Evolutionary conservation across 2,113 vertebrate genomes (phyloP).

Genomic region (Brachypodius melanocephalos): DNA sequence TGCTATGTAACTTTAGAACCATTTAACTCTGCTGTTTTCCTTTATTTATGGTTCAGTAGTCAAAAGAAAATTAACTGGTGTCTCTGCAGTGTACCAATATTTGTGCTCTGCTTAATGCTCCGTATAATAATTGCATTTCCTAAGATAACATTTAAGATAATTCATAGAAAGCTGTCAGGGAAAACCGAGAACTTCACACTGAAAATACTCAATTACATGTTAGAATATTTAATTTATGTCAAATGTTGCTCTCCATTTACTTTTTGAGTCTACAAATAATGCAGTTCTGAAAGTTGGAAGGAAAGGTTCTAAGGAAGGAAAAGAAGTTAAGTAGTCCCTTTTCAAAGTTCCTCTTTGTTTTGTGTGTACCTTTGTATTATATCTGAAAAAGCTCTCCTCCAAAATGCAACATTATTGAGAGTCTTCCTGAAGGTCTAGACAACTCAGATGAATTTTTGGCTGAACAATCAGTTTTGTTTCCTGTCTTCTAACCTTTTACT

Average conservation of each 20-base stretch:
- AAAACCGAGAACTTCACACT: conserved; percentile 28
- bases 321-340: background rate
- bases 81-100: conserved; percentile 6
- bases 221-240: background rate
- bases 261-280: background rate
- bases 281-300: background rate
- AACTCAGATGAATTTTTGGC: background rate
- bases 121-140: conserved; percentile 21
- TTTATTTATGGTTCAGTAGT: conserved; percentile 14
- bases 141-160: conserved; percentile 34
- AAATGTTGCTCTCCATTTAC: background rate
- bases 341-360: background rate
- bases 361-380: background rate
- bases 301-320: background rate
- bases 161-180: background rate
- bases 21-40: background rate
- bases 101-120: conserved; percentile 3
- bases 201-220: conserved; percentile 2
- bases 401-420: background rate
- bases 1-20: background rate
- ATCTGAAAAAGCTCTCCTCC: background rate
- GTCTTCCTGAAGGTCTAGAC: background rate
- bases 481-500: background rate
- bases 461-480: background rate
- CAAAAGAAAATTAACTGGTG: conserved; percentile 24